Percentiles rank a stretch among this genome's conserved stretches.
These are phyloP conservation scores for Tarsius wallacei DNA, from an alignment of 2,797 vertebrate species.

Conservation along the genomic window DNA sequence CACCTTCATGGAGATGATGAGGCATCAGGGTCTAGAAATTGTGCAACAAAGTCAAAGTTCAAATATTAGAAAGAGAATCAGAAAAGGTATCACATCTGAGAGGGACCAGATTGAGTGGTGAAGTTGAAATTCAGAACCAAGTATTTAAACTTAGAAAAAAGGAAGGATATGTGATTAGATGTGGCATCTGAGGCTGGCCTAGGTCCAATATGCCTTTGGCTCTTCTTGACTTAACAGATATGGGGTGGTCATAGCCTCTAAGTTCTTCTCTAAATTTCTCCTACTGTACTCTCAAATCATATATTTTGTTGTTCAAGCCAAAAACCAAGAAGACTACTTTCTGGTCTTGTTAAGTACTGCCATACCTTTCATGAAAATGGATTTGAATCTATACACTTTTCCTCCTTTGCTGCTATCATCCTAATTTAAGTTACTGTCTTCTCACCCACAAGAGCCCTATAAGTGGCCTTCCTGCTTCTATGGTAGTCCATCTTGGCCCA, in stretches of 20 bases:
- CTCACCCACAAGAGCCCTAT: not conserved
- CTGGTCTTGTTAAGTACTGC: not conserved
- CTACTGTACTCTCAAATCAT: not conserved
- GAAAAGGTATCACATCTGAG: not conserved
- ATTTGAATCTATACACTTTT: not conserved
- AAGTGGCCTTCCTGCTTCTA: not conserved
- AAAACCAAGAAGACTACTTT: not conserved
- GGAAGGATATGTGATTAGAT: not conserved
- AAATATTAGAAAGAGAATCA: slow-evolving; percentile 1
- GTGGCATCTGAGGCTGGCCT: not conserved
- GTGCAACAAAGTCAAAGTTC: not conserved
- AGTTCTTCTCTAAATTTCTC: slow-evolving; percentile 1
- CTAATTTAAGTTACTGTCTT: not conserved
- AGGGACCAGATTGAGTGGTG: not conserved
- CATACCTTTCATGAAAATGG: not conserved
- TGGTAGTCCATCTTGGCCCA: not conserved
- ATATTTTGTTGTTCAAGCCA: not conserved
- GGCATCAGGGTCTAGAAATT: not conserved
- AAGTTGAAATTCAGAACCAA: not conserved
- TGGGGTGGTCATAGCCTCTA: not conserved
- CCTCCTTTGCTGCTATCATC: not conserved
- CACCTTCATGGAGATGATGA: not conserved
- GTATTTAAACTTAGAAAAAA: slow-evolving; percentile 35
- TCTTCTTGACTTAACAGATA: not conserved
- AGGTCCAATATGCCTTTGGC: not conserved